Base-by-base conservation (phyloP, 2,888 invertebrate genomes). In the Venustoraphidia nigricollis region DNA sequence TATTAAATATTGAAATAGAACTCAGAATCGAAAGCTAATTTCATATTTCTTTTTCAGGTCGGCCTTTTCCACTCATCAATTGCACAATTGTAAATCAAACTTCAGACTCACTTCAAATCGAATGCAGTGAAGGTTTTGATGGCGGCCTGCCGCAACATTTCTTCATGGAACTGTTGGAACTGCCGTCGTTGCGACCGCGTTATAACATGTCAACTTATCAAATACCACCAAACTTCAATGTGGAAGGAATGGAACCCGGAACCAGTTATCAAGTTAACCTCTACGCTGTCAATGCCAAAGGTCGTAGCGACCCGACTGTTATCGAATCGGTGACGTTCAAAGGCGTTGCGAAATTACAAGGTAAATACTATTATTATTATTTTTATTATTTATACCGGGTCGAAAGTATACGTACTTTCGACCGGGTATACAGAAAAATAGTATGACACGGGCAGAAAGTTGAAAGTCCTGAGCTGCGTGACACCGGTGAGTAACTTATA, bases 11-110 rank as follows among this genome's bases (percentile, higher is more conserved):
- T 9, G 9, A 3, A 9, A 40, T 14, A n/a, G 8, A 40, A 3
- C 3, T 10, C 3, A 8, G 5, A 27, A 43, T 27, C 14, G 34
- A 47, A 47, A 45, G 4, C 40, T 10, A 11, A 10, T 9, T 41
- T 37, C 36, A 13, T 8, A 37, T 54, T 52, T 54, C 57, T 50
- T 54, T 62, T 64, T 41, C 71, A 89, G 92, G 91, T 62, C 85
- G 88, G 42, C 92, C 92, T 8, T 89, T 90, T 63, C 83, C 88
- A 46, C 73, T 91, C 48, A 81, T 84, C 61, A 92, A 92, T 69
- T 92, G 92, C 66, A 79, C 85, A n/a, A 80, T 91, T 36, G 81
- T 82, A 48, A 92, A 92, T 68, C 87, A 90, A 66, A 91, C 90
- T 48, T 75, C 79, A 53, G 87, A 90, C 62, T 83, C 88, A 0